Evolutionary conservation across 2,797 vertebrate species (phyloP), one percentile per base, ranked within the genome.

Genomic region (Schizothorax lantsangensis): DNA sequence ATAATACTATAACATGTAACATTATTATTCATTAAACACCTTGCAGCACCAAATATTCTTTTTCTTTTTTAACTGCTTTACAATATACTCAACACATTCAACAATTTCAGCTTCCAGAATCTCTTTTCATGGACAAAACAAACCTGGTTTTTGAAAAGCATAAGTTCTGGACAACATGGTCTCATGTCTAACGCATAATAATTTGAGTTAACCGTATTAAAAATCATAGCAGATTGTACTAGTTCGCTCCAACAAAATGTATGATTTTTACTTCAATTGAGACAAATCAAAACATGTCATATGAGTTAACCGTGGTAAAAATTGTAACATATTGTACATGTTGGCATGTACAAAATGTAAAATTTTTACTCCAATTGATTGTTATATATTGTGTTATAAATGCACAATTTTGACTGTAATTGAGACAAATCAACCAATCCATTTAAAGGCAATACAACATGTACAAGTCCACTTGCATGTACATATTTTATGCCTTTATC

Each of bases 41-140:
- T 79, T 68, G 3, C 74, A 92, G 91, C 91, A 92, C 89, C 87
- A 91, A 90, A 89, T 86, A 81, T 89, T 90, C 89, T 84, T 87
- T 89, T 90, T 38, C 23, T 49, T 85, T 86, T 87, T 64, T 4
- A 88, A 85, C 57, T 82, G 54, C 84, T 85, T 88, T 78, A 88
- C 84, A 82, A 89, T 84, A 89, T 69, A 86, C 87, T 88, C 66
- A 68, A 87, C 86, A 94, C 93, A 94, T 93, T 94, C 92, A 93
- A 88, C 43, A 57, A 81, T 64, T 40, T 40, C 82, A 79, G 43
- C 78, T 83, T 82, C 83, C 87, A 85, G 87, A 91, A 85, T 85
- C 88, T 88, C 85, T 85, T 81, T 77, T 85, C 23, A 66, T 15
- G 74, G 43, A 85, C 86, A 9, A 85, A 72, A 68, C 43, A 36